Evolutionary conservation across 2,113 vertebrate genomes (phyloP).

Genomic region (Tupaia tana): DNA sequence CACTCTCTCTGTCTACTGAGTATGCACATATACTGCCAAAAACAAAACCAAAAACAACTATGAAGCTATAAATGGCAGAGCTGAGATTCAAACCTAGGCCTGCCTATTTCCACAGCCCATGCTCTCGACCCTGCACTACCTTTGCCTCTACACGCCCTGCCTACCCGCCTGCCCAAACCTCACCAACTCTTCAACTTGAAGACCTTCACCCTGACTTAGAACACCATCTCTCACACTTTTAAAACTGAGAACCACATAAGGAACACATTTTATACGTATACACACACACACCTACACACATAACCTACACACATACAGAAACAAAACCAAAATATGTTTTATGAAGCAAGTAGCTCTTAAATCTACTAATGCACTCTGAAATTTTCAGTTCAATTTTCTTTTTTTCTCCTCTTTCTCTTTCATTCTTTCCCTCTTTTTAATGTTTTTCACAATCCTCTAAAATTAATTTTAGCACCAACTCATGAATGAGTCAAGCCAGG

Average conservation of each 20-base stretch:
- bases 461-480: conserved; percentile 15
- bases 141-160: not conserved
- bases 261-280: not conserved
- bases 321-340: conserved; percentile 8
- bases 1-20: too few species aligned
- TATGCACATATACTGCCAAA: too few species aligned
- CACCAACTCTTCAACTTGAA: not conserved
- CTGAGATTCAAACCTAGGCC: not conserved
- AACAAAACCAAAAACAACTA: not conserved
- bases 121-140: not conserved
- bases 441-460: not conserved
- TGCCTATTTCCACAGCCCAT: not conserved
- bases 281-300: not conserved
- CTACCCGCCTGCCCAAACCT: not conserved
- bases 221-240: conserved; percentile 46
- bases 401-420: not conserved
- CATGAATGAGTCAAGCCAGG: conserved; percentile 19
- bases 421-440: not conserved
- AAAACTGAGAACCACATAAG: conserved; percentile 36
- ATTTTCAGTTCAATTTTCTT: conserved; percentile 44
- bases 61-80: not conserved
- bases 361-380: not conserved
- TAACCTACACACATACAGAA: not conserved
- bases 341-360: conserved; percentile 18
- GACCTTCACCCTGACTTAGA: conserved; percentile 45